phyloP scores from a whole-genome alignment of 2,113 vertebrate genomes.

The Panthera leo region DNA sequence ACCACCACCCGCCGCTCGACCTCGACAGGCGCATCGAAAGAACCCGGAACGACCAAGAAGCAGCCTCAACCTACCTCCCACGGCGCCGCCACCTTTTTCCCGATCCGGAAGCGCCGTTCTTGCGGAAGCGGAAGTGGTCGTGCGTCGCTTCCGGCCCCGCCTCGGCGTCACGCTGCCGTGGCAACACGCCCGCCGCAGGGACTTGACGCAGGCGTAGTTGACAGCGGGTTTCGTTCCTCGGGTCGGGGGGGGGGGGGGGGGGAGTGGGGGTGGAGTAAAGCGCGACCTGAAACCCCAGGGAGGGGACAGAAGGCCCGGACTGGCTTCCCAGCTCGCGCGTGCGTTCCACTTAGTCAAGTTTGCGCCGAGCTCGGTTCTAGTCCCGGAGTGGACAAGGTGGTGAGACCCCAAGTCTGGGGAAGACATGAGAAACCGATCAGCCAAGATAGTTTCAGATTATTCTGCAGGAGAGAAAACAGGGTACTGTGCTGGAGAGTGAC shows the following conservation, averaged over 20 bases:
- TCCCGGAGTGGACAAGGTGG: background rate
- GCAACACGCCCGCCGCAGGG: rapidly evolving
- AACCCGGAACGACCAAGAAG: rapidly evolving
- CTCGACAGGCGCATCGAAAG: rapidly evolving
- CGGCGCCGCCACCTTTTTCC: rapidly evolving
- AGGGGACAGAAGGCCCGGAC: rapidly evolving
- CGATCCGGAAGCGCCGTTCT: background rate
- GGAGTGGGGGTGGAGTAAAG: rapidly evolving
- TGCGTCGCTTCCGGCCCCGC: background rate
- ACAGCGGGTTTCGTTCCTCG: rapidly evolving
- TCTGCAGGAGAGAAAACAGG: background rate
- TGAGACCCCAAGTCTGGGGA: background rate
- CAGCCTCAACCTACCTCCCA: background rate
- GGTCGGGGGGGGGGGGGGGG: rapidly evolving
- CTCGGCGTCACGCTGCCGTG: background rate
- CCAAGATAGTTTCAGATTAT: background rate
- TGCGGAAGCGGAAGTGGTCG: background rate
- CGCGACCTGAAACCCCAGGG: background rate
- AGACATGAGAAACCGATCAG: background rate
- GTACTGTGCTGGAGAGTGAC: background rate
- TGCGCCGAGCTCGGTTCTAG: background rate
- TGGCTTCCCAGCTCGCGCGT: background rate
- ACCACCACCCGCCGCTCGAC: background rate
- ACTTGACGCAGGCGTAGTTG: rapidly evolving
- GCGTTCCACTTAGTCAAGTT: background rate